Conservation (phyloP, 2,113 vertebrate genomes). For the Etia nguti region DNA sequence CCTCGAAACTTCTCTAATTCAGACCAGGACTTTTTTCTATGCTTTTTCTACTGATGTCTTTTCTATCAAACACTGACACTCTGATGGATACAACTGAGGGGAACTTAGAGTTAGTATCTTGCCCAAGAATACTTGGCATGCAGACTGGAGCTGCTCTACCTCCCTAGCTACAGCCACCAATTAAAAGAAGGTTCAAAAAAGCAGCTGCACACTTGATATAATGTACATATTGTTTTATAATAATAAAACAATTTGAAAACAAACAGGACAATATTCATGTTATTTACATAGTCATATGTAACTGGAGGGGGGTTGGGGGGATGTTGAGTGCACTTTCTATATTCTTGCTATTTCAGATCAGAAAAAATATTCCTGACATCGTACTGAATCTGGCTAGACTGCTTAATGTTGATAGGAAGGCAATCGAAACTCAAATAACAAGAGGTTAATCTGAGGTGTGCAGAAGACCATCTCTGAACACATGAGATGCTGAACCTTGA, state of each 20-base stretch:
- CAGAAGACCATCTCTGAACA: not conserved
- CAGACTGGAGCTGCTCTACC: not conserved
- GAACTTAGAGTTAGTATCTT: not conserved
- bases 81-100: not conserved
- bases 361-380: not conserved
- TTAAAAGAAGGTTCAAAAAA: not conserved
- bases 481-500: not conserved
- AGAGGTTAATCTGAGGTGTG: rapidly evolving
- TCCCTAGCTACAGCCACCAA: not conserved
- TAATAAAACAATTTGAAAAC: not conserved
- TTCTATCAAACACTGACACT: not conserved
- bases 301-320: not conserved
- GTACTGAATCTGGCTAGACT: not conserved
- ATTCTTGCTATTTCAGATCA: not conserved
- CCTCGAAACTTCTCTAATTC: rapidly evolving
- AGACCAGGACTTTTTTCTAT: not conserved
- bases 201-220: not conserved
- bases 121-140: not conserved
- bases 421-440: not conserved
- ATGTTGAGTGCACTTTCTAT: not conserved
- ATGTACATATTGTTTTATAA: not conserved
- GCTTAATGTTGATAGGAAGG: not conserved
- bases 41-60: not conserved
- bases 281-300: not conserved
- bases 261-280: not conserved